phyloP scores from a whole-genome alignment of 1,140 invertebrate genomes.

The Calycopis cecrops region DNA sequence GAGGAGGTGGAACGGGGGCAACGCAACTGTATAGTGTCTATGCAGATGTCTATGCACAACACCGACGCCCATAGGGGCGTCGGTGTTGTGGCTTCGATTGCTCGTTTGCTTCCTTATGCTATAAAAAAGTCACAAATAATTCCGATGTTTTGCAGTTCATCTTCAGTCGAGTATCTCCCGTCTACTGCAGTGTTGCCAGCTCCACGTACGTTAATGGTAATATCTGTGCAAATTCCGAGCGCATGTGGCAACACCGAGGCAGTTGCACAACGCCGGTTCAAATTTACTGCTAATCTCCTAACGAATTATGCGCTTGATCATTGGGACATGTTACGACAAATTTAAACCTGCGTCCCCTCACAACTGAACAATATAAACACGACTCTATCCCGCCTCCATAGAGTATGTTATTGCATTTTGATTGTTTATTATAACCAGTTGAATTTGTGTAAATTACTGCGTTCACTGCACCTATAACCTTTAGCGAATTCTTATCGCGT shows the following conservation, averaged over 20 bases:
- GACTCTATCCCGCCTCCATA: neutral
- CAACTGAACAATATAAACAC: neutral
- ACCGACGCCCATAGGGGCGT: no score
- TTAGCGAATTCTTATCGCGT: constrained; percentile 5
- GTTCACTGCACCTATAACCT: constrained; percentile 9
- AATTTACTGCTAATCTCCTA: constrained; percentile 10
- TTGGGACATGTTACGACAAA: constrained; percentile 7
- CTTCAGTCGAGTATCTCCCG: no score
- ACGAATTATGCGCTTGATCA: constrained; percentile 10
- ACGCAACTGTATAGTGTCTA: no score
- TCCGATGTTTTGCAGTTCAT: no score
- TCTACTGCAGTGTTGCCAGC: no score
- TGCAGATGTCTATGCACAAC: no score
- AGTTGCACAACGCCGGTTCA: constrained; percentile 7
- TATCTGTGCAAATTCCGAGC: neutral
- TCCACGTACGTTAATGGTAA: no score
- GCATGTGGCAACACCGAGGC: constrained; percentile 1
- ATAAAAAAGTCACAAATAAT: no score
- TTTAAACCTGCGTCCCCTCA: neutral
- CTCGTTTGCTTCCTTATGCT: no score
- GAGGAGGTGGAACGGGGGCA: no score
- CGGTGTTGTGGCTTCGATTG: no score
- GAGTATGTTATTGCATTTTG: neutral
- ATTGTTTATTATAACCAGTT: neutral
- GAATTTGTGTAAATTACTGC: constrained; percentile 9